Percentiles rank a stretch among this genome's conserved stretches.
phyloP scores from a whole-genome alignment of 2,797 vertebrate species.

The Neostethus bicornis region DNA sequence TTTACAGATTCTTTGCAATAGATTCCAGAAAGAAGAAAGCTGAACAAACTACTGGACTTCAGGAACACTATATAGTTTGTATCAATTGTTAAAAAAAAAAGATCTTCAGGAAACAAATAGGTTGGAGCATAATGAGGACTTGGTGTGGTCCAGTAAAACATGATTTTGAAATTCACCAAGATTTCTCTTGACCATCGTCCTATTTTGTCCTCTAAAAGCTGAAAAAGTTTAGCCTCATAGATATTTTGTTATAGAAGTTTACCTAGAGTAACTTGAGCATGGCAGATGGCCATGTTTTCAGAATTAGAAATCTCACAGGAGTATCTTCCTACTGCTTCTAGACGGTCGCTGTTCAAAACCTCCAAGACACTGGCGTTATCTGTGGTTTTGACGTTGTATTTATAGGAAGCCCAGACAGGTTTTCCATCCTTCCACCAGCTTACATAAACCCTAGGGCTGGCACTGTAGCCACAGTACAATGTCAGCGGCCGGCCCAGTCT shows the following conservation, averaged over 20 bases:
- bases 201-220: not conserved
- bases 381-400: constrained; percentile 85
- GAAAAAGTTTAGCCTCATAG: not conserved
- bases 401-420: constrained; percentile 83
- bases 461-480: constrained; percentile 85
- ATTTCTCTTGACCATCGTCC: not conserved
- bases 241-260: not conserved
- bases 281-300: constrained; percentile 34
- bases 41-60: too few species aligned
- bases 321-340: constrained; percentile 86
- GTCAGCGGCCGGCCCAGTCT: constrained; percentile 83
- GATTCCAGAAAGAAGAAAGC: too few species aligned
- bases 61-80: too few species aligned
- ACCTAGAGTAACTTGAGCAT: not conserved
- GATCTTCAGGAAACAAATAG: too few species aligned
- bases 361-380: constrained; percentile 78
- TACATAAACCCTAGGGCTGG: constrained; percentile 85
- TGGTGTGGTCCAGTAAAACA: too few species aligned
- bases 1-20: too few species aligned
- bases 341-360: constrained; percentile 80
- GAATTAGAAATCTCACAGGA: constrained; percentile 82
- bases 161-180: too few species aligned
- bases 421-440: constrained; percentile 88
- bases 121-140: too few species aligned
- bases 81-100: too few species aligned